phyloP scores from a whole-genome alignment of 2,797 vertebrate genomes.

The Microhierax caerulescens region DNA sequence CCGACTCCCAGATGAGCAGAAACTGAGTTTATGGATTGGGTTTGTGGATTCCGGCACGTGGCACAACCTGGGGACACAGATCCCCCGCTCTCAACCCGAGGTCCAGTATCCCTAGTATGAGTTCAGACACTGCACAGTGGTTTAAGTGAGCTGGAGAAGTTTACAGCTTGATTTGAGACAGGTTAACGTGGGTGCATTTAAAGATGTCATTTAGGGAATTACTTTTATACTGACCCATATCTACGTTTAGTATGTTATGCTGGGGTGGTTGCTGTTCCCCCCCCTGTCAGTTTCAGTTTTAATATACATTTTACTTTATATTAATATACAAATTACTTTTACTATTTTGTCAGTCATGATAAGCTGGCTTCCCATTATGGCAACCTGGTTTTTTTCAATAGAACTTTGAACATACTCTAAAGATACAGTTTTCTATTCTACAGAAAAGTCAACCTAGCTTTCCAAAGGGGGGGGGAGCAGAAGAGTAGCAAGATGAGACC shows the following conservation, averaged over 20 bases:
- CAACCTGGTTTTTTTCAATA: not conserved
- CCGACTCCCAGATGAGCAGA: not conserved
- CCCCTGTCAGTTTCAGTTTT: not conserved
- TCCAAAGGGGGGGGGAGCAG: accelerated
- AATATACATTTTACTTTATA: not conserved
- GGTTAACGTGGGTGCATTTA: not conserved
- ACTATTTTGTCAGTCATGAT: not conserved
- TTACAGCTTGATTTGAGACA: not conserved
- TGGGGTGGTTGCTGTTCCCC: not conserved
- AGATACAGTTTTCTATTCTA: not conserved
- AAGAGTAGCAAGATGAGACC: not conserved
- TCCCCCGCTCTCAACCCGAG: not conserved
- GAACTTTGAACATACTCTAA: not conserved
- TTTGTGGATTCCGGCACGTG: not conserved
- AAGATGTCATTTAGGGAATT: not conserved
- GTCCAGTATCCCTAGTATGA: too few species aligned
- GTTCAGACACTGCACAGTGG: not conserved
- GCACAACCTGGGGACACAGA: accelerated
- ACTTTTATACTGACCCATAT: too few species aligned
- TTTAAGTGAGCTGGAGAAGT: not conserved
- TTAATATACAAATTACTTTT: not conserved
- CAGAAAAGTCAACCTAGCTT: not conserved
- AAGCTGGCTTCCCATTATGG: not conserved
- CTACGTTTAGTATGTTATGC: too few species aligned
- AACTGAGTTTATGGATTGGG: not conserved